Evolutionary conservation across 2,797 vertebrate species (phyloP).

Genomic region (Phataginus tetradactyla): DNA sequence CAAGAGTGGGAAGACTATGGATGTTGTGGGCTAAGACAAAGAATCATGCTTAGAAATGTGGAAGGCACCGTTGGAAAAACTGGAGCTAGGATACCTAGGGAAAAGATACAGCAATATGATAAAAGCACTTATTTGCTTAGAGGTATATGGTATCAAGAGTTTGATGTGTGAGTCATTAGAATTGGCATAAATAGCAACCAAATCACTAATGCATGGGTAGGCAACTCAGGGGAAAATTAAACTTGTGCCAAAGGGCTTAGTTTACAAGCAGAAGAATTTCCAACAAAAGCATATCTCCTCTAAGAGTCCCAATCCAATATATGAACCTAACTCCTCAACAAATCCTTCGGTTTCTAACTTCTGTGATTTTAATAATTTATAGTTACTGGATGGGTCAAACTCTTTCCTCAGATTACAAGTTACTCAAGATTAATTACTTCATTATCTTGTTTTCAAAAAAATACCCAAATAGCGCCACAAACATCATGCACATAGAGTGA

Average conservation of each 20-base stretch:
- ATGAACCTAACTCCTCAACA: background rate
- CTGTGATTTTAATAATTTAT: background rate
- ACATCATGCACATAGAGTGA: background rate
- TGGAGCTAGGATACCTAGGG: background rate
- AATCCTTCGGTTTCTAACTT: conserved; percentile 24
- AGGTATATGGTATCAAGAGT: background rate
- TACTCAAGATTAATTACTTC: conserved; percentile 25
- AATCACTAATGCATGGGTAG: background rate
- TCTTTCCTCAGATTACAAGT: background rate
- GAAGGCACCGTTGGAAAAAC: conserved; percentile 10
- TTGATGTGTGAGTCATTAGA: background rate
- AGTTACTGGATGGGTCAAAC: background rate
- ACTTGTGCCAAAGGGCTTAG: background rate
- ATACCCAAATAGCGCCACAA: background rate
- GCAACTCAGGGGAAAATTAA: background rate
- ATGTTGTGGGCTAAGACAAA: background rate
- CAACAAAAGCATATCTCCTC: background rate
- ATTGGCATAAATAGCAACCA: background rate
- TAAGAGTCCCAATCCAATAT: background rate
- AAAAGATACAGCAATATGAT: background rate
- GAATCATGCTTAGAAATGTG: conserved; percentile 9
- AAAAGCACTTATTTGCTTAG: background rate
- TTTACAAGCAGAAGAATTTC: conserved; percentile 19
- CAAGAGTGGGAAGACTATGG: background rate
- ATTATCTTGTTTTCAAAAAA: background rate